These are phyloP conservation scores for Rhynchopsitta pachyrhyncha DNA, from an alignment of 2,113 vertebrate genomes.

Conservation along the genomic window DNA sequence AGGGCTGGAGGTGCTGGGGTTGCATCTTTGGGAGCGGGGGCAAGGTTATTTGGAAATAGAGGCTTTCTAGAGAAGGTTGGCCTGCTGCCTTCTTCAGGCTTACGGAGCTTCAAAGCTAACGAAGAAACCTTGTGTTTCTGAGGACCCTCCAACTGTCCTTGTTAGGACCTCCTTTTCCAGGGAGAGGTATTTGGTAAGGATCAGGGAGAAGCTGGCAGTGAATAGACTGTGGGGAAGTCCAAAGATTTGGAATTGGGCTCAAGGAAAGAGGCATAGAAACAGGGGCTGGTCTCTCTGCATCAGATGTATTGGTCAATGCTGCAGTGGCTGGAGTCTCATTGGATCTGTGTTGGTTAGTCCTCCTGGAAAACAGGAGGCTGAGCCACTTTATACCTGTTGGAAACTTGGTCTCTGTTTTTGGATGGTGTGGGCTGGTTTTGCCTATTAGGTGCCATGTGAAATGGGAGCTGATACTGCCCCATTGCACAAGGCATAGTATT, in stretches of 20 bases:
- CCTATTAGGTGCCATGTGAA: accelerated
- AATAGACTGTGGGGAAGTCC: not conserved
- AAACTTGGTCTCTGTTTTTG: not conserved
- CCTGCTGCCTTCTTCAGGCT: accelerated
- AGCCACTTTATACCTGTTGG: not conserved
- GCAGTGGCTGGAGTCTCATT: not conserved
- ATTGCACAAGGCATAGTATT: accelerated
- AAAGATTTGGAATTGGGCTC: not conserved
- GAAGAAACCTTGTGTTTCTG: not conserved
- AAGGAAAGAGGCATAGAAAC: not conserved
- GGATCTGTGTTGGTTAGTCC: not conserved
- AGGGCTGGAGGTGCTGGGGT: not conserved
- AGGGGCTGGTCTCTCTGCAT: not conserved
- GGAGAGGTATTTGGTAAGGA: not conserved
- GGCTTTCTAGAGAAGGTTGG: not conserved
- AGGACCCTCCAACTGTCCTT: not conserved
- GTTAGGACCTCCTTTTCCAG: not conserved
- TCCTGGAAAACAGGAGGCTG: not conserved
- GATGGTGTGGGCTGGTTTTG: not conserved
- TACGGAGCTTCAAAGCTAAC: accelerated
- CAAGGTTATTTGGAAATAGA: not conserved
- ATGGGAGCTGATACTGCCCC: not conserved
- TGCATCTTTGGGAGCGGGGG: not conserved
- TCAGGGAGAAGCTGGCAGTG: not conserved
- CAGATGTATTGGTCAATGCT: accelerated